Evolutionary conservation across 2,113 vertebrate genomes (phyloP).

Genomic region (Perca fluviatilis): DNA sequence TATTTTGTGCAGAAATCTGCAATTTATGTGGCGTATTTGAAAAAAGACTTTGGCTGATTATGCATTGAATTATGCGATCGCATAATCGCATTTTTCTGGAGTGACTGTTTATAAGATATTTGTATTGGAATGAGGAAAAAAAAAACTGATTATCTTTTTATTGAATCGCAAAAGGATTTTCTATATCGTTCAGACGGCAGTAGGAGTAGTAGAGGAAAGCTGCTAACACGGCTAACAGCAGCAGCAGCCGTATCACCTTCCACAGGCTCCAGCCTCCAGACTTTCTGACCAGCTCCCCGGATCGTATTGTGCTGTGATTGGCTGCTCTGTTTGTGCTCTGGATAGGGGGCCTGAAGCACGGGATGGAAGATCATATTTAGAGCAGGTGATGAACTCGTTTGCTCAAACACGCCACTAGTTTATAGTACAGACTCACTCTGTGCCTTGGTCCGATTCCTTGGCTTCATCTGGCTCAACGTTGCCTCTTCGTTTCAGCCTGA

Average conservation of each 20-base stretch:
- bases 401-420: neutral
- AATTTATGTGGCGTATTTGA: no score
- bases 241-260: slow-evolving; percentile 59
- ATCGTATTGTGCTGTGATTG: slow-evolving; percentile 51
- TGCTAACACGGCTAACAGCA: slow-evolving; percentile 68
- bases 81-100: no score
- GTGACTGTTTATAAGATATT: no score
- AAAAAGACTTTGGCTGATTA: no score
- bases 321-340: slow-evolving; percentile 30
- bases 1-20: no score
- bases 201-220: slow-evolving; percentile 73
- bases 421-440: slow-evolving; percentile 34
- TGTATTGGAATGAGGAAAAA: neutral
- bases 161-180: slow-evolving; percentile 35
- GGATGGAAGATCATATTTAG: neutral
- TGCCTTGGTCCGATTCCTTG: neutral
- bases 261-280: slow-evolving; percentile 43
- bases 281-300: slow-evolving; percentile 38
- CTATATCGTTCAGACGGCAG: slow-evolving; percentile 42
- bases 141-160: slow-evolving; percentile 1
- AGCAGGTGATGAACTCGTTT: neutral
- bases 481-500: slow-evolving; percentile 53
- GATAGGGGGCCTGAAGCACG: slow-evolving; percentile 58
- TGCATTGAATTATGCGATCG: no score
- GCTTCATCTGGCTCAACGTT: slow-evolving; percentile 6